phyloP scores from a whole-genome alignment of 2,888 invertebrate species.

The Caenorhabditis sp. region DNA sequence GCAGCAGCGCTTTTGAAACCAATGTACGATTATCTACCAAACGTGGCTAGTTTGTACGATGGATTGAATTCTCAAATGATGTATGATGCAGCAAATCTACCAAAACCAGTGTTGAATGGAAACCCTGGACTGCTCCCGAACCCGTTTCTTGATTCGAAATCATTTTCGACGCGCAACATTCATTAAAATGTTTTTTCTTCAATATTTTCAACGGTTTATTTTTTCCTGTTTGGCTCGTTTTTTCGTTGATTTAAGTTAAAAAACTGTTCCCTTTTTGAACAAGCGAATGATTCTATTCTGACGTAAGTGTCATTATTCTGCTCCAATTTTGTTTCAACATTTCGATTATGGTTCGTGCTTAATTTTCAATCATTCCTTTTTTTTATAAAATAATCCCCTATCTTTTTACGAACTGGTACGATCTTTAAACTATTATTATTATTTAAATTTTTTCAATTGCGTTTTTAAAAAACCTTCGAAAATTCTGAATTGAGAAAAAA shows the following conservation, averaged over 20 bases:
- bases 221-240: constrained; percentile 3
- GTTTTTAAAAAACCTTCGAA: constrained; percentile 17
- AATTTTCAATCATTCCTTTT: constrained; percentile 30
- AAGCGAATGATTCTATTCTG: not conserved
- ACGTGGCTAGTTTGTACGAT: not conserved
- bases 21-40: not conserved
- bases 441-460: constrained; percentile 4
- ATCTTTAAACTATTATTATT: not conserved
- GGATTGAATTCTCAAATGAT: not conserved
- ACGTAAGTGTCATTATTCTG: constrained; percentile 5
- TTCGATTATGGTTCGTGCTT: constrained; percentile 34
- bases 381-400: constrained; percentile 22
- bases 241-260: too few species aligned
- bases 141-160: constrained; percentile 19
- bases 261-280: not conserved
- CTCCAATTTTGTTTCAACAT: constrained; percentile 23
- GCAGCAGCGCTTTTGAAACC: not conserved
- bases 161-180: constrained; percentile 7
- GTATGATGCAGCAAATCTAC: not conserved
- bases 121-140: constrained; percentile 1
- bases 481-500: constrained; percentile 19
- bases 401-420: constrained; percentile 28
- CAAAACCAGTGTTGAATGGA: not conserved
- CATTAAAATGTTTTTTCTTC: constrained; percentile 5
- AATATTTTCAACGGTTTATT: constrained; percentile 21